Percentiles rank a stretch among this genome's conserved stretches.
phyloP scores from a whole-genome alignment of 2,888 invertebrate species.

The Trissolcus japonicus region DNA sequence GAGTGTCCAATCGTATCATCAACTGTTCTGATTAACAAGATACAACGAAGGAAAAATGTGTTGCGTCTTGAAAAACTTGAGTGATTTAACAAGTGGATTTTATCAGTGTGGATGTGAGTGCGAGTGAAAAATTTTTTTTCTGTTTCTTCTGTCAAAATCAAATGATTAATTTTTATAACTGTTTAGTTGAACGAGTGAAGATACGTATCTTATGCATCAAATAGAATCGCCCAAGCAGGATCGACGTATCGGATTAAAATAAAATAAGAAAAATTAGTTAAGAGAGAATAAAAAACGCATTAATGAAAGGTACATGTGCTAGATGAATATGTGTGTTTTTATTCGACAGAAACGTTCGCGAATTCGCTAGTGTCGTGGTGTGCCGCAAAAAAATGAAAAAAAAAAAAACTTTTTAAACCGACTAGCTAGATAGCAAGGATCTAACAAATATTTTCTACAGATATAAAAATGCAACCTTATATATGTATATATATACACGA shows the following conservation, averaged over 20 bases:
- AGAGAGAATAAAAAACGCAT: not conserved
- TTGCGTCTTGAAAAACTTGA: conserved; percentile 22
- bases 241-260: conserved; percentile 18
- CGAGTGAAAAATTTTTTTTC: conserved; percentile 9
- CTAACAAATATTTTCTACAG: conserved; percentile 68
- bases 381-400: conserved; percentile 28
- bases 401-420: conserved; percentile 56
- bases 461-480: conserved; percentile 56
- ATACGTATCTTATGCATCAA: conserved; percentile 62
- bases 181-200: conserved; percentile 10
- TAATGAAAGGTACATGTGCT: conserved; percentile 63
- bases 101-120: conserved; percentile 2
- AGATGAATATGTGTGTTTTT: conserved; percentile 73
- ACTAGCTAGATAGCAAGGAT: conserved; percentile 61
- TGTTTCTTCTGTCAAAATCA: not conserved
- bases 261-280: not conserved
- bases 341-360: conserved; percentile 62
- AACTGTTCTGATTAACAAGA: no score
- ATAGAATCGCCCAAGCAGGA: conserved; percentile 71
- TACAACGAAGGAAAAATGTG: conserved; percentile 1
- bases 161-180: conserved; percentile 5
- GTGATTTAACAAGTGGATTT: conserved; percentile 2
- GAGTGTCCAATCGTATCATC: no score
- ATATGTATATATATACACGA: no score
- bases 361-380: conserved; percentile 34